A percentile compares a stretch with the other conserved stretches of the same genome.
phyloP scores from a whole-genome alignment of 2,888 invertebrate species.

The Stenodema calcarata region DNA sequence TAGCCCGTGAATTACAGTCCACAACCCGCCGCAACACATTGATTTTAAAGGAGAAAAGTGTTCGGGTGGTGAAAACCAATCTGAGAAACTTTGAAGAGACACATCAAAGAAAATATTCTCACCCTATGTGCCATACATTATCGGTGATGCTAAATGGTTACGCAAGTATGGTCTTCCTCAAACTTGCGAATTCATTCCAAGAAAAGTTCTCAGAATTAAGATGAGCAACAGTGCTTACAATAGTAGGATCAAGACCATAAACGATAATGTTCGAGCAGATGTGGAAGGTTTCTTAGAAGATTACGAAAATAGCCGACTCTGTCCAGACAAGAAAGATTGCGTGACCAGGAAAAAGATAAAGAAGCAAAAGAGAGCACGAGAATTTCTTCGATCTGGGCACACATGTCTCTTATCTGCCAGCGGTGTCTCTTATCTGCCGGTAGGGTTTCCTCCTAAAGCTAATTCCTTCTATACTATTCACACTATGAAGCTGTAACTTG shows the following conservation, averaged over 20 bases:
- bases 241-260: background rate
- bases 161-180: slow-evolving; percentile 1
- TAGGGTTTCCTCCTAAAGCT: too few relatives aligned
- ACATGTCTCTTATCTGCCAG: too few relatives aligned
- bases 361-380: background rate
- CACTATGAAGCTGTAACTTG: too few relatives aligned
- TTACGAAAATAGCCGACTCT: background rate
- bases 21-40: too few relatives aligned
- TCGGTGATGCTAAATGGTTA: background rate
- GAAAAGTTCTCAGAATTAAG: background rate
- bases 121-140: background rate
- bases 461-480: too few relatives aligned
- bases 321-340: background rate
- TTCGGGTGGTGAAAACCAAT: background rate
- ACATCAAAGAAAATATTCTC: background rate
- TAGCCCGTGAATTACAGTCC: too few relatives aligned
- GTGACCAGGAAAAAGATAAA: background rate
- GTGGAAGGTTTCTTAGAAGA: background rate
- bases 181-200: slow-evolving; percentile 7
- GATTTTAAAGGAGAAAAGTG: background rate
- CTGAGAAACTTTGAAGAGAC: background rate
- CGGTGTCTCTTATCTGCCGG: too few relatives aligned
- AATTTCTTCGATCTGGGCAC: too few relatives aligned
- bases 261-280: background rate
- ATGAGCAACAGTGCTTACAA: slow-evolving; percentile 4